Base-by-base conservation (phyloP, 2,888 invertebrate species). In the Pseudococcus longispinus region DNA sequence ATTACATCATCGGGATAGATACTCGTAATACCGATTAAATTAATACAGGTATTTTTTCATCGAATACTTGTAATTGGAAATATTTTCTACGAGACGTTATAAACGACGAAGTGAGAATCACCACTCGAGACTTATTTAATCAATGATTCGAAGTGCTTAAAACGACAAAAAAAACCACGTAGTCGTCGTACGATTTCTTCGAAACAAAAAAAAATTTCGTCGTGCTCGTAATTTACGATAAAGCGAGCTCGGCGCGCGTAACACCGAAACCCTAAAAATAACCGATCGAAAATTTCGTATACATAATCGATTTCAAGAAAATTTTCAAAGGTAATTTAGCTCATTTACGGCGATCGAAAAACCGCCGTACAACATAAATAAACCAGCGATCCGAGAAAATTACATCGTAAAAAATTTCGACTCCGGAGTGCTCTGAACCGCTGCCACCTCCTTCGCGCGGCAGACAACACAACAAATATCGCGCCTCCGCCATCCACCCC, bases 331-430 rank as follows among this genome's bases (percentile, higher is more conserved):
- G 70, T 29, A 70, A 70, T 65, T 65, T 65, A 65, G 65, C 70
- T 70, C 29, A 29, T 70, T 70, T 70, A 29, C 26, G 37, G 37
- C 37, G 29, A 70, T 70, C 29, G 70, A 70, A 29, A 70, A 70
- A 70, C 70, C 70, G 32, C 29, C 70, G 70, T 18, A 26, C 13
- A 70, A 70, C 70, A 70, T 70, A 70, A 70, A 70, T 70, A 70
- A 70, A 29, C 70, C 29, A 70, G 70, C 70, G 70, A 70, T 70
- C 70, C 70, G 70, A 70, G 70, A 70, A 70, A 70, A 70, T 70
- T 70, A 70, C 70, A 70, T 29, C 29, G 70, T 70, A 70, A 70
- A 70, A 70, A 29, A 29, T 70, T 70, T 70, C 70, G 29, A 51
- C 15, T 32, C 5, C 29, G 4, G 44, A 8, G 29, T 32, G 29